Base-by-base conservation (phyloP, 2,888 invertebrate genomes). In the Drosophila hamatofila region DNA sequence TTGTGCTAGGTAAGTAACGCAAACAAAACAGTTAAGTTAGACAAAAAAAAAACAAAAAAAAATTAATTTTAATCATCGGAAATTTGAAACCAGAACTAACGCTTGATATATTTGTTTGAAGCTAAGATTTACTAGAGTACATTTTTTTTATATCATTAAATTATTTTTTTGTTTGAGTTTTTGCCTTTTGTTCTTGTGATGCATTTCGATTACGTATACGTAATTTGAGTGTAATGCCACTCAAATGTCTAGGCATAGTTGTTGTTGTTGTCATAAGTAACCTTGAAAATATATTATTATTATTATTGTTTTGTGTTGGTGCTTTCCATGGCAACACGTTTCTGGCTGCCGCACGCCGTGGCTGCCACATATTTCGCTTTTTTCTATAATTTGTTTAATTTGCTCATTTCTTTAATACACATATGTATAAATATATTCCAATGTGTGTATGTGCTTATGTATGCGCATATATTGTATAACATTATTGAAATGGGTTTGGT, bases 271-370 rank as follows among this genome's bases (percentile, higher is more conserved):
- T 23, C 21, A 35, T 12, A 56, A 58, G 18, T 81, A 77, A 76
- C 83, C 83, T 67, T 85, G 88, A 88, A 69, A 67, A 65, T 56
- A 46, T 35, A 42, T 52, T 18, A 41, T 62, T 65, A n/a, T n/a
- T n/a, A 42, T 48, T n/a, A 41, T 62, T 65, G 48, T 64, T 54
- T 42, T 59, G 48, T 54, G 37, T 55, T 33, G 37, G 35, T 41
- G 61, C 51, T 78, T 58, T 60, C 74, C 44, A 73, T 63, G 56
- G 61, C 51, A 72, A 75, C 72, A 51, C 37, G 59, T 59, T 65
- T 55, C 12, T 64, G 35, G 56, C 49, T 59, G 71, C 57, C 55
- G 18, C 52, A 12, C 11, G 42, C 33, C 33, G 30, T 44, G 56
- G 44, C 57, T 35, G 57, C 23, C 57, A 44, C 57, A 44, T 14